Evolutionary conservation across 2,888 invertebrate species (phyloP).

Genomic region (Slavum lentiscoides): DNA sequence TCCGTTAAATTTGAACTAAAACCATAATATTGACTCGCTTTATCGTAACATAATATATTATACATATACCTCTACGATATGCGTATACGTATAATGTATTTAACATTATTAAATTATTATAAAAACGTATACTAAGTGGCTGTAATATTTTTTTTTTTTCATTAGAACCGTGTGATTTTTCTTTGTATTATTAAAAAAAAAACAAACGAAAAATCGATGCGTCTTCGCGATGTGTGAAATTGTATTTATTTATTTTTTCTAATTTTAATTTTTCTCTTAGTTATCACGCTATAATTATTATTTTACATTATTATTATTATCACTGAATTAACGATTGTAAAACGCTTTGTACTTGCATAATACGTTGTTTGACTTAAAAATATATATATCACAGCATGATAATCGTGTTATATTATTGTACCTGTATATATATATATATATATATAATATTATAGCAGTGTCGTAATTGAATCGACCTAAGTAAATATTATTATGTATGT

Average conservation of each 20-base stretch:
- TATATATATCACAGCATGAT: background rate
- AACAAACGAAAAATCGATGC: too few relatives aligned
- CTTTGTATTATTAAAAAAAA: too few relatives aligned
- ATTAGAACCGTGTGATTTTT: background rate
- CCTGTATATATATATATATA: too few relatives aligned
- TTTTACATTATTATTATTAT: background rate
- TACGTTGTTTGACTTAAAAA: conserved; percentile 20
- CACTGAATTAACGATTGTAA: background rate
- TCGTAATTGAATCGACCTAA: conserved; percentile 22
- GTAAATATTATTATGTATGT: background rate
- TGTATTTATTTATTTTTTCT: background rate
- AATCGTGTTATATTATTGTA: conserved; percentile 31
- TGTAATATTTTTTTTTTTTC: background rate
- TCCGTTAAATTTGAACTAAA: background rate
- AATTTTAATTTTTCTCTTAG: conserved; percentile 6
- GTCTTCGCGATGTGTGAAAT: background rate
- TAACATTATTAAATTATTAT: background rate
- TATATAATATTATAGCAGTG: conserved; percentile 2
- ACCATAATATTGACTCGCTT: conserved; percentile 18
- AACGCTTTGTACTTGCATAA: conserved; percentile 20
- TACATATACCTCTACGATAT: too few relatives aligned
- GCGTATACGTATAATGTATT: too few relatives aligned
- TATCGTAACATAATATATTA: background rate
- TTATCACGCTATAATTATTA: conserved; percentile 6
- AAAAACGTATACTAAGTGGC: background rate